Percentiles rank a stretch among this genome's conserved stretches.
These are phyloP conservation scores for Chelonia mydas DNA, from an alignment of 2,797 vertebrate genomes.

Conservation along the genomic window DNA sequence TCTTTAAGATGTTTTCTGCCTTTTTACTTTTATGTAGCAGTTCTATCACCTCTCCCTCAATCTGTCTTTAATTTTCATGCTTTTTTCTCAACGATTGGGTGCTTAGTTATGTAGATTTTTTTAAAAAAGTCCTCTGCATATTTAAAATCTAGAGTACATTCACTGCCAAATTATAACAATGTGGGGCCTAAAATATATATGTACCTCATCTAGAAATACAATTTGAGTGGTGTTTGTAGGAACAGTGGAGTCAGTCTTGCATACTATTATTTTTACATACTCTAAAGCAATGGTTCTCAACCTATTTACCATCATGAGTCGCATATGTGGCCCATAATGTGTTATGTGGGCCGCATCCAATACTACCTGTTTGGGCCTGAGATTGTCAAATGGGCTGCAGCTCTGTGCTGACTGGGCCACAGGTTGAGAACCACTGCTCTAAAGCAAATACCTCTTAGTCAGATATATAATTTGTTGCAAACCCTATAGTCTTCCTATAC, in stretches of 20 bases:
- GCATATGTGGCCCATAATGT: no score
- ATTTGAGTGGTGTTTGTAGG: neutral
- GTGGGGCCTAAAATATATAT: neutral
- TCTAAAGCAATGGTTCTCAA: neutral
- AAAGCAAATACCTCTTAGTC: neutral
- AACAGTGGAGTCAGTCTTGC: neutral
- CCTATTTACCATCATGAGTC: no score
- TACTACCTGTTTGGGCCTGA: no score
- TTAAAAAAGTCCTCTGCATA: accelerated
- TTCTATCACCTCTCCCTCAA: constrained; percentile 10
- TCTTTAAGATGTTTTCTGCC: neutral
- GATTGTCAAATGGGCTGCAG: no score
- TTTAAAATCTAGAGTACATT: constrained; percentile 10
- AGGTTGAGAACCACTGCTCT: neutral
- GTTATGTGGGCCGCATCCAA: no score
- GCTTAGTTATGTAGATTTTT: neutral
- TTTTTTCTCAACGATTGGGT: constrained; percentile 26
- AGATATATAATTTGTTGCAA: neutral
- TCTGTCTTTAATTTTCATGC: neutral
- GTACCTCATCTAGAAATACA: neutral
- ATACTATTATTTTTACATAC: neutral
- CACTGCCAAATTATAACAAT: neutral
- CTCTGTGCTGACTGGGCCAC: no score
- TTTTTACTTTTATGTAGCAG: neutral
- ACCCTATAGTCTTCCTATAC: neutral